Evolutionary conservation across 2,797 vertebrate species (phyloP).

Genomic region (Neoniphon sammara): DNA sequence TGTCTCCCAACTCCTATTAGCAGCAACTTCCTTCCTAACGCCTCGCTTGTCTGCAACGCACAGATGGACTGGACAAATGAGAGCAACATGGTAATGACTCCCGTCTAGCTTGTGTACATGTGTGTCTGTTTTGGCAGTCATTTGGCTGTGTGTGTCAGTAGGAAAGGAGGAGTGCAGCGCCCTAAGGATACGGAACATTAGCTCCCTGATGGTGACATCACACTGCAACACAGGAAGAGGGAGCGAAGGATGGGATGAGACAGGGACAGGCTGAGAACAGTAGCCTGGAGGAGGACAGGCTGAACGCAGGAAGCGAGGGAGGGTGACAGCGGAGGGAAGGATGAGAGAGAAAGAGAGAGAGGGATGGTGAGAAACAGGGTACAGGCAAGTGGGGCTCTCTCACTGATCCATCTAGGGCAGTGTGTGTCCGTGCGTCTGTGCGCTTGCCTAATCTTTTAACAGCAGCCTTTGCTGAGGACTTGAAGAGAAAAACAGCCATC

Average conservation of each 20-base stretch:
- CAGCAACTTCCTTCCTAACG: not conserved
- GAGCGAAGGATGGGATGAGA: conserved; percentile 28
- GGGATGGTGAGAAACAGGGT: conserved; percentile 10
- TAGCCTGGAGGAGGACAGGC: conserved; percentile 47
- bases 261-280: conserved; percentile 37
- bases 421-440: not conserved
- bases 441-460: conserved; percentile 4
- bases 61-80: conserved; percentile 20
- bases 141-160: conserved; percentile 43
- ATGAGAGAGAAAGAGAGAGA: conserved; percentile 14
- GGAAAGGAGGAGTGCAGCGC: conserved; percentile 55
- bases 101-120: conserved; percentile 12
- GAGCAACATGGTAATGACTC: conserved; percentile 20
- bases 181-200: conserved; percentile 72
- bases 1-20: conserved; percentile 29
- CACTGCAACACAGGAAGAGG: conserved; percentile 63
- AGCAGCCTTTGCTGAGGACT: conserved; percentile 7
- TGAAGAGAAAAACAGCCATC: conserved; percentile 13
- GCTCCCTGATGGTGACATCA: conserved; percentile 72
- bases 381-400: conserved; percentile 16
- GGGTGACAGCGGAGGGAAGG: not conserved
- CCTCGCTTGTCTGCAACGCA: conserved; percentile 3
- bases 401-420: not conserved
- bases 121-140: conserved; percentile 40
- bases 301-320: conserved; percentile 1